These are phyloP conservation scores for Xenentodon cancila DNA, from an alignment of 2,797 vertebrate species.

Conservation along the genomic window DNA sequence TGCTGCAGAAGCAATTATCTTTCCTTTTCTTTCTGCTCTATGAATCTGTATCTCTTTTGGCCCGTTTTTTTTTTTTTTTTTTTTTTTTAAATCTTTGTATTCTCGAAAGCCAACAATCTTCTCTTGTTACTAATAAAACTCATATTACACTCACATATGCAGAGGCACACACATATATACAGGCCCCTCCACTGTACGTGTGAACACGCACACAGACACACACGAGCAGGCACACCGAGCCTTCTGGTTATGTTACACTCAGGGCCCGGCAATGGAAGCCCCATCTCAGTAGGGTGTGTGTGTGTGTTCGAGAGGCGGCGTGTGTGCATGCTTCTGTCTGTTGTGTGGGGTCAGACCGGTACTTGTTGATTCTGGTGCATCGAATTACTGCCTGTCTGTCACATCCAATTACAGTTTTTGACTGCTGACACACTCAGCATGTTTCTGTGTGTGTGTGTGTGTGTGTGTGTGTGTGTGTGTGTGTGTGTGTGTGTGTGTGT, in stretches of 20 bases:
- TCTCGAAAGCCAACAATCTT: conserved; percentile 47
- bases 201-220: conserved; percentile 4
- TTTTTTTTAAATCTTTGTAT: conserved; percentile 33
- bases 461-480: conserved; percentile 60
- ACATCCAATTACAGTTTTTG: conserved; percentile 79
- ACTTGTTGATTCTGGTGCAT: conserved; percentile 82
- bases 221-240: conserved; percentile 31
- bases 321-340: conserved; percentile 47
- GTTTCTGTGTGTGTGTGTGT: conserved; percentile 70
- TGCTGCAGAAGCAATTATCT: conserved; percentile 73
- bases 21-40: conserved; percentile 41
- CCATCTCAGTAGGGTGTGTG: conserved; percentile 58
- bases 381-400: conserved; percentile 84
- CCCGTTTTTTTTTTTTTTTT: too few species aligned
- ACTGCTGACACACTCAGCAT: conserved; percentile 80
- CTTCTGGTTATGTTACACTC: conserved; percentile 64
- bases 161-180: conserved; percentile 15
- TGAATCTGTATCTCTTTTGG: conserved; percentile 27
- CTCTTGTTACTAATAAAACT: conserved; percentile 61
- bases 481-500: conserved; percentile 62
- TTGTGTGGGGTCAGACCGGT: conserved; percentile 62
- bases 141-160: conserved; percentile 23
- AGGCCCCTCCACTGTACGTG: conserved; percentile 11
- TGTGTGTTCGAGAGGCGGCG: not conserved
- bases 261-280: conserved; percentile 58